These are phyloP conservation scores for Amphiprion percula DNA, from an alignment of 2,113 vertebrate genomes.

Conservation along the genomic window DNA sequence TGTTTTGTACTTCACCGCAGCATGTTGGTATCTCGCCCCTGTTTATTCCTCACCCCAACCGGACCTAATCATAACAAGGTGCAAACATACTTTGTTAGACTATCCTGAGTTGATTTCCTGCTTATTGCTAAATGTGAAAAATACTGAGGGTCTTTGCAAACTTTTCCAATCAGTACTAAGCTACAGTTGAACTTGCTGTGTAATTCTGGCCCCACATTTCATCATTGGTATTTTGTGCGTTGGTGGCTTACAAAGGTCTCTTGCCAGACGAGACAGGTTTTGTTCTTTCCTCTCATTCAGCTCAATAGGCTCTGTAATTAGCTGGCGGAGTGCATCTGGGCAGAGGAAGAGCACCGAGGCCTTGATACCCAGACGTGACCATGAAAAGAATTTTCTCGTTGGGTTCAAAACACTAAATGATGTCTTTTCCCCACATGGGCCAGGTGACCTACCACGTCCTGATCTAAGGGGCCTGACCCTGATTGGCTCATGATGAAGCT, in stretches of 20 bases:
- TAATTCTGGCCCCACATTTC: conserved; percentile 27
- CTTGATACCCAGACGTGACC: conserved; percentile 61
- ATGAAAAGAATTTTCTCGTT: conserved; percentile 65
- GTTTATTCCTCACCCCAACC: neutral
- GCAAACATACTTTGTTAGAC: conserved; percentile 24
- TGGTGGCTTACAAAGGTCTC: conserved; percentile 50
- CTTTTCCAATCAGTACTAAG: conserved; percentile 51
- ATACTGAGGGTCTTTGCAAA: conserved; percentile 31
- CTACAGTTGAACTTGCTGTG: conserved; percentile 15
- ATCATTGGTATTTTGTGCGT: conserved; percentile 1
- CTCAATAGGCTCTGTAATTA: conserved; percentile 69
- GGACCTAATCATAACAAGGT: neutral
- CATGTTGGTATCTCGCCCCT: neutral
- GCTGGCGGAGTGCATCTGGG: conserved; percentile 61
- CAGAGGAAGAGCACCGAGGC: conserved; percentile 51
- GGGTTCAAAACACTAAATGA: conserved; percentile 52
- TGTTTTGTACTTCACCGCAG: neutral
- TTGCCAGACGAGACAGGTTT: conserved; percentile 56
- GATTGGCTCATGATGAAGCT: conserved; percentile 37
- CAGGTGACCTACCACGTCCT: conserved; percentile 22
- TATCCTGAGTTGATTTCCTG: conserved; percentile 30
- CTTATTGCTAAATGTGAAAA: conserved; percentile 33
- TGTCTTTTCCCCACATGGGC: conserved; percentile 9
- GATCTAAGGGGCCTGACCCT: conserved; percentile 19
- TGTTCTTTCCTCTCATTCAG: conserved; percentile 57